Evolutionary conservation across 2,888 invertebrate genomes (phyloP), one percentile per base, ranked within the genome.

Genomic region (Drosophila neoperkinsi): DNA sequence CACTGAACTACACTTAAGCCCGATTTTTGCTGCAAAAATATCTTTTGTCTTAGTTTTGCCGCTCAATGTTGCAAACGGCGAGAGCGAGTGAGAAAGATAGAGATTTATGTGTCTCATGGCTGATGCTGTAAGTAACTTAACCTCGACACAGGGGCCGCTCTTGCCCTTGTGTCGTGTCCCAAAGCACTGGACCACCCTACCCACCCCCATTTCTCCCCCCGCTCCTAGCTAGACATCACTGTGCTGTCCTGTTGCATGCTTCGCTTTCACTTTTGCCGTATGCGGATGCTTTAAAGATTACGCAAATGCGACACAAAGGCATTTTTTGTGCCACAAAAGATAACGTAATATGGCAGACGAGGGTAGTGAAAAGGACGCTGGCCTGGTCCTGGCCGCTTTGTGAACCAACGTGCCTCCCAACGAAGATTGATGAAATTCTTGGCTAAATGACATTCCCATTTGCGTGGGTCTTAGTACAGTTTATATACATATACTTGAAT

Each of bases 351-450:
- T 61, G 75, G 50, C 77, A 53, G 49, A 38, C 46, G 38, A 11
- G 51, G 11, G 34, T 50, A 43, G 58, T 50, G 49, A 33, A 67
- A 74, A 69, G 56, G 49, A 62, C 58, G 49, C 33, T 41, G 41
- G 25, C 46, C 61, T 57, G 36, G 16, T 36, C 55, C 52, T 63
- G 62, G n/a, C 56, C 53, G 30, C 38, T 34, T 68, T 57, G 33
- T 57, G 11, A 21, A 28, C 18, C 46, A 31, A 25, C 65, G n/a
- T 13, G 36, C 67, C 66, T 38, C 59, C 58, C 66, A 59, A 71
- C 61, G 71, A 84, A 84, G 85, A 84, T 89, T 89, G 84, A 87
- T 84, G 90, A 84, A 87, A 79, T 89, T 82, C 73, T 67, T 62
- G 53, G 56, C 66, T 73, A 71, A 79, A 74, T 69, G 78, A 70